Conservation (phyloP, 2,888 invertebrate genomes). For the Corbicula japonica region DNA sequence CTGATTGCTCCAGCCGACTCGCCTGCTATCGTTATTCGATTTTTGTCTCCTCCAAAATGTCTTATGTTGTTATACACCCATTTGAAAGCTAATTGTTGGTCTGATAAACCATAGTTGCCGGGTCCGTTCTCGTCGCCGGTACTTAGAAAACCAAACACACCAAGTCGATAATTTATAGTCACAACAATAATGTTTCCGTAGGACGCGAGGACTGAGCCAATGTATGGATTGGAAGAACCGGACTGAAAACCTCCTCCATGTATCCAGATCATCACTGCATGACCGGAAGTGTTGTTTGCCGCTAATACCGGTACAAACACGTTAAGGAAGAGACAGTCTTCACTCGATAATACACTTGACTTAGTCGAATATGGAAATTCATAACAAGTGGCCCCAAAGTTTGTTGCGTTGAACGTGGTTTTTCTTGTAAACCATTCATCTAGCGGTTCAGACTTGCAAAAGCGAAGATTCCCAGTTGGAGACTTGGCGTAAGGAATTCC, state of each 20-base stretch:
- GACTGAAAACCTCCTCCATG: constrained; percentile 52
- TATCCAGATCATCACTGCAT: constrained; percentile 52
- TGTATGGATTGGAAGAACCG: constrained; percentile 16
- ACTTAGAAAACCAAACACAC: constrained; percentile 63
- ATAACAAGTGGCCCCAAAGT: too few species aligned
- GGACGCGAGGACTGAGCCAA: constrained; percentile 12
- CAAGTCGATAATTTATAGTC: constrained; percentile 58
- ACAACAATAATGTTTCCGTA: constrained; percentile 40
- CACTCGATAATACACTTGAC: constrained; percentile 1
- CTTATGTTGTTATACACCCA: constrained; percentile 65
- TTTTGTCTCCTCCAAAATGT: constrained; percentile 60
- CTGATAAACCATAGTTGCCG: constrained; percentile 68
- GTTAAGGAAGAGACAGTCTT: constrained; percentile 69
- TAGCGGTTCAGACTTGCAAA: too few species aligned
- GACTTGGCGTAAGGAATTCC: too few species aligned
- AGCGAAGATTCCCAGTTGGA: too few species aligned
- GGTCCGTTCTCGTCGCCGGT: constrained; percentile 48
- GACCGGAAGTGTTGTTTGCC: background rate
- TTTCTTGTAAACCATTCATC: too few species aligned
- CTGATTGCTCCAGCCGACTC: constrained; percentile 69
- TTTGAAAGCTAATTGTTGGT: constrained; percentile 63
- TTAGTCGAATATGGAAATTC: background rate
- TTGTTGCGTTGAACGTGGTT: too few species aligned
- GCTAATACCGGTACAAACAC: constrained; percentile 41
- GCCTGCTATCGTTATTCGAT: constrained; percentile 62